phyloP scores from a whole-genome alignment of 2,888 invertebrate genomes.

The Microctonus hyperodae region DNA sequence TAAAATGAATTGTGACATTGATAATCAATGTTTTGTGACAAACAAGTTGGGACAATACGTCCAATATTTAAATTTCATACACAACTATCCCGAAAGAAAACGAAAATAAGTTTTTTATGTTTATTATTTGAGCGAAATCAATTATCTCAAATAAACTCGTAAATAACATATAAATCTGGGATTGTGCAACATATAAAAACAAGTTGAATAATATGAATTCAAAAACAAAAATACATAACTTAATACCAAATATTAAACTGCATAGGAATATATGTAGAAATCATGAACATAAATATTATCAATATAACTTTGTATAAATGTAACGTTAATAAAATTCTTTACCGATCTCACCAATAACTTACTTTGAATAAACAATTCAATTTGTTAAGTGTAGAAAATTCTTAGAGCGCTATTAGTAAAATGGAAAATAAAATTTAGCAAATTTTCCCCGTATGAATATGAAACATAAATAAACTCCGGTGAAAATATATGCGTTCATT shows the following conservation, averaged over 20 bases:
- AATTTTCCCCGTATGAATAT: slow-evolving; percentile 40
- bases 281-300: slow-evolving; percentile 50
- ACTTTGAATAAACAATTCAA: slow-evolving; percentile 13
- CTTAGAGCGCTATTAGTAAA: neutral
- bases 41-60: neutral
- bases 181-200: slow-evolving; percentile 21
- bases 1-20: slow-evolving; percentile 61
- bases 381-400: slow-evolving; percentile 34
- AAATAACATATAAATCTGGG: slow-evolving; percentile 31
- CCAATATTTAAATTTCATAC: neutral
- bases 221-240: slow-evolving; percentile 40
- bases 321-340: slow-evolving; percentile 57
- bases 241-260: slow-evolving; percentile 61
- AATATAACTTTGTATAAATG: slow-evolving; percentile 60
- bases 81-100: slow-evolving; percentile 37
- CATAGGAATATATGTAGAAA: slow-evolving; percentile 55
- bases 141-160: slow-evolving; percentile 59
- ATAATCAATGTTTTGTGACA: slow-evolving; percentile 12
- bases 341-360: slow-evolving; percentile 57
- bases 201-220: slow-evolving; percentile 15
- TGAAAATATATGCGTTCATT: neutral
- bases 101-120: slow-evolving; percentile 56
- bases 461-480: slow-evolving; percentile 38
- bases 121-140: slow-evolving; percentile 61
- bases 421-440: neutral